A percentile compares a stretch with the other conserved stretches of the same genome.
Conservation (phyloP, 1,140 invertebrate genomes). For the Papilio dardanus region DNA sequence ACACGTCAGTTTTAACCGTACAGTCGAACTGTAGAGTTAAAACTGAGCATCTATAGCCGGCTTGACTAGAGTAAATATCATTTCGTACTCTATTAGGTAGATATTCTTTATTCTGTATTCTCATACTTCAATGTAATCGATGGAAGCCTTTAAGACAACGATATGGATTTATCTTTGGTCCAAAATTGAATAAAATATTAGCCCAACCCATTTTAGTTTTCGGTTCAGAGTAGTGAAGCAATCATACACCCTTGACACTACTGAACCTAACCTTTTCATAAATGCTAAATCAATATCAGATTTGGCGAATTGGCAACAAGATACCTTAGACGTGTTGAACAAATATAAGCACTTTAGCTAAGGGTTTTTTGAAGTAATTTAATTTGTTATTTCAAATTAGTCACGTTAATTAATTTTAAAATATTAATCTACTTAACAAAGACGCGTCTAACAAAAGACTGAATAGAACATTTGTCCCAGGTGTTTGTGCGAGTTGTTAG, state of each 20-base stretch:
- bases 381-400: conserved; percentile 6
- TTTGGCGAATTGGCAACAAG: background rate
- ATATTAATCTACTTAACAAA: conserved; percentile 20
- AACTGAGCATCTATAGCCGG: no score
- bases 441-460: conserved; percentile 7
- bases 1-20: no score
- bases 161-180: background rate
- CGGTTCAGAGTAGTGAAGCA: background rate
- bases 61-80: no score
- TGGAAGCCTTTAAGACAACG: no score
- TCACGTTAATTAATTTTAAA: background rate
- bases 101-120: no score
- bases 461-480: conserved; percentile 15
- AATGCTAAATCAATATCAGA: background rate
- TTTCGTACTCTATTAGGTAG: no score
- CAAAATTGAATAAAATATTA: conserved; percentile 7
- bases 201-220: background rate
- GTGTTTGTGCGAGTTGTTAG: conserved; percentile 8
- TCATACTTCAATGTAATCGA: no score
- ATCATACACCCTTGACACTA: background rate
- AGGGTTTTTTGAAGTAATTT: background rate
- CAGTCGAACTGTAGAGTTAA: no score
- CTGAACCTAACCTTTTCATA: conserved; percentile 4
- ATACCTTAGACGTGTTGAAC: background rate
- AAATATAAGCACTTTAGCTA: background rate